Evolutionary conservation across 2,888 invertebrate genomes (phyloP).

Genomic region (Torymus aiolomorphi): DNA sequence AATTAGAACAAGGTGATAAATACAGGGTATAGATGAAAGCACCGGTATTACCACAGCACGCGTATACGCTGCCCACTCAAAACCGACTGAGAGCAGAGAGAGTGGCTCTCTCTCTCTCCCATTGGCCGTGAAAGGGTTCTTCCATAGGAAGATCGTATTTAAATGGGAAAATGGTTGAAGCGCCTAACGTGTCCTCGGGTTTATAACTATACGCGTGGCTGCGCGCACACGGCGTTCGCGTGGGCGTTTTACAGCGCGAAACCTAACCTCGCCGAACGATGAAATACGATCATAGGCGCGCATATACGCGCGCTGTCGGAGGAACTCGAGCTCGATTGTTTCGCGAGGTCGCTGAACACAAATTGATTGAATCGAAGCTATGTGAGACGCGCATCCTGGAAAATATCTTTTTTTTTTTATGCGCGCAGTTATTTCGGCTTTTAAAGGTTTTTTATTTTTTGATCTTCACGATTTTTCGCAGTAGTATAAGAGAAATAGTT

Average conservation of each 20-base stretch:
- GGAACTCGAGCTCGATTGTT: conserved; percentile 59
- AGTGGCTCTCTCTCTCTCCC: no score
- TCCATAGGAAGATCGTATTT: conserved; percentile 15
- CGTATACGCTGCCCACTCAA: no score
- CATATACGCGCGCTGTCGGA: conserved; percentile 1
- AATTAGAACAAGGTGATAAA: no score
- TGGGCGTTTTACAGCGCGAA: conserved; percentile 31
- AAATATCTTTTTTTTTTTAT: no score
- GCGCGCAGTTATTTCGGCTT: no score
- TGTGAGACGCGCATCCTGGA: no score
- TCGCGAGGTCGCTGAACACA: conserved; percentile 57
- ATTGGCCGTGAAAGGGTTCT: neutral
- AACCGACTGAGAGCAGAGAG: no score
- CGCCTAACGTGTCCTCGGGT: neutral
- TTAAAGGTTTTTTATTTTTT: no score
- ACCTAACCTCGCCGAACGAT: conserved; percentile 38
- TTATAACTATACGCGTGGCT: conserved; percentile 1
- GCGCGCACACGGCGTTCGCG: neutral
- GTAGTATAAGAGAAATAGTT: no score
- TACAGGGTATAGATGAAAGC: no score
- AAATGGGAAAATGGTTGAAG: conserved; percentile 13
- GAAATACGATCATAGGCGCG: conserved; percentile 38
- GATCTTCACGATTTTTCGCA: no score
- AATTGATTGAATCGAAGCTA: conserved; percentile 54
- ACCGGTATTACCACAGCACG: no score